Conservation (phyloP, 2,888 invertebrate species). For the Amphipyra tragopoginis region DNA sequence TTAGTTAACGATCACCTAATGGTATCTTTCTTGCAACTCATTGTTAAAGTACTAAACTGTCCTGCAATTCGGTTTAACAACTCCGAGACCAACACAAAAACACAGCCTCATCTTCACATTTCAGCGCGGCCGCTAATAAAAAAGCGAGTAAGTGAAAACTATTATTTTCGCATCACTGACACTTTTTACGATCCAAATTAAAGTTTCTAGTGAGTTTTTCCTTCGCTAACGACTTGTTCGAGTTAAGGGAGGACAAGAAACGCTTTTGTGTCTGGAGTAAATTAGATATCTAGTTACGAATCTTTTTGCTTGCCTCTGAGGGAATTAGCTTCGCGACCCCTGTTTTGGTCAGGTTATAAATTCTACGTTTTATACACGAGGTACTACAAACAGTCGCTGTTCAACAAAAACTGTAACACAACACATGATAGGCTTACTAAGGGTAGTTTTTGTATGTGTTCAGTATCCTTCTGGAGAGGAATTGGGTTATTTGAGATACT, state of each 20-base stretch:
- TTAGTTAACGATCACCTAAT: no score
- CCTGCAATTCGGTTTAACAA: slow-evolving; percentile 46
- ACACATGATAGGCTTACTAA: slow-evolving; percentile 19
- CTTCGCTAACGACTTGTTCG: slow-evolving; percentile 69
- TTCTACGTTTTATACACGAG: slow-evolving; percentile 44
- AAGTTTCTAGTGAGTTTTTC: slow-evolving; percentile 67
- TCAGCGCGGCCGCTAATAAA: slow-evolving; percentile 62
- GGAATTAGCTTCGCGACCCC: slow-evolving; percentile 49
- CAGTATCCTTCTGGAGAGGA: neutral
- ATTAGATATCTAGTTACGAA: slow-evolving; percentile 65
- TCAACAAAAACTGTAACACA: slow-evolving; percentile 33
- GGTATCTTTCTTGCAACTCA: no score
- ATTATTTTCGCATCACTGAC: slow-evolving; percentile 67
- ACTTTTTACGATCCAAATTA: slow-evolving; percentile 68
- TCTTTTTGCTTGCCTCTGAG: slow-evolving; percentile 59
- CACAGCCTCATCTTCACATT: slow-evolving; percentile 57
- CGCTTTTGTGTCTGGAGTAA: slow-evolving; percentile 65
- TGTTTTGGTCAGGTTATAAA: slow-evolving; percentile 46
- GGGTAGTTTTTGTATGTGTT: slow-evolving; percentile 13
- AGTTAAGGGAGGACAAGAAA: slow-evolving; percentile 66
- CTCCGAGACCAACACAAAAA: slow-evolving; percentile 52
- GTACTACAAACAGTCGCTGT: slow-evolving; percentile 30
- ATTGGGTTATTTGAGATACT: neutral
- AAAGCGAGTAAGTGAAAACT: slow-evolving; percentile 65
- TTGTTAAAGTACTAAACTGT: slow-evolving; percentile 34